These are phyloP conservation scores for Capromys pilorides DNA, from an alignment of 2,797 vertebrate genomes.

Conservation along the genomic window DNA sequence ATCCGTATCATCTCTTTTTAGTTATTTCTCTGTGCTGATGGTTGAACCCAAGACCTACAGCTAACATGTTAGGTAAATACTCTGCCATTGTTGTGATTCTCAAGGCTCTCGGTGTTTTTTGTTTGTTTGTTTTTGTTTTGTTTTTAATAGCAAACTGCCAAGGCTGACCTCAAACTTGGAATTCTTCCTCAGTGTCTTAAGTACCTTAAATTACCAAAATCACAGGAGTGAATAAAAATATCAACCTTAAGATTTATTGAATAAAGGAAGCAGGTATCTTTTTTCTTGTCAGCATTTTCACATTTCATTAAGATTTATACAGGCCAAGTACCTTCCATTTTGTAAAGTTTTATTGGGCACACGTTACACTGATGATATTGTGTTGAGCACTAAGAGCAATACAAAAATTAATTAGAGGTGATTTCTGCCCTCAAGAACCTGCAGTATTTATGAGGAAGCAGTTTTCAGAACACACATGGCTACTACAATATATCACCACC, in stretches of 20 bases:
- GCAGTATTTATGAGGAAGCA: neutral
- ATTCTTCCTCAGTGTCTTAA: neutral
- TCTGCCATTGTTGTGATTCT: neutral
- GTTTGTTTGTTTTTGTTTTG: neutral
- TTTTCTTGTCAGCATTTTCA: neutral
- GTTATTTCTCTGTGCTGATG: neutral
- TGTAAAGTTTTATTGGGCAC: neutral
- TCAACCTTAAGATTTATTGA: neutral
- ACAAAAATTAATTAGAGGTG: neutral
- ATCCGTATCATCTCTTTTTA: neutral
- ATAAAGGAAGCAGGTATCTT: neutral
- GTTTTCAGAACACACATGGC: neutral
- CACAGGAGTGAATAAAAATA: neutral
- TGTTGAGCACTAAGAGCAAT: neutral
- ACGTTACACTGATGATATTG: neutral
- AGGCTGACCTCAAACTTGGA: neutral
- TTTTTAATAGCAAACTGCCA: neutral
- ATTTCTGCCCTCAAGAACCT: neutral
- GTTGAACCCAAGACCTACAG: neutral
- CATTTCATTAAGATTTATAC: neutral
- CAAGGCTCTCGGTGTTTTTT: neutral
- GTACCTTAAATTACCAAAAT: neutral
- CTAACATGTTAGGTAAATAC: neutral
- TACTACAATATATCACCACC: neutral
- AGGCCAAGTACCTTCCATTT: neutral